Conservation (phyloP, 2,888 invertebrate species). For the Synergus laeviventris region DNA sequence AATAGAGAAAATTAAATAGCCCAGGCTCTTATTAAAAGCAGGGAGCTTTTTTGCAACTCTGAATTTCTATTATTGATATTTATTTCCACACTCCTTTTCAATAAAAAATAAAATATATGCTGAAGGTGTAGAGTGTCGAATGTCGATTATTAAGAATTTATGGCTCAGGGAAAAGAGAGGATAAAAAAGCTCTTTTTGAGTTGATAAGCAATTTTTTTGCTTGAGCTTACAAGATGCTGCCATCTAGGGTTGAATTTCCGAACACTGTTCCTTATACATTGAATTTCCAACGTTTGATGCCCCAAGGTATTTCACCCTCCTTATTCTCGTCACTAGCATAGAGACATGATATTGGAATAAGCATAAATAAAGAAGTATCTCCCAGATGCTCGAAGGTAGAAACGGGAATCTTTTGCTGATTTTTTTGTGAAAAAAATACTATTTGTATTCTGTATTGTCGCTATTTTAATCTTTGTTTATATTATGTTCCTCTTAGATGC, state of each 20-base stretch:
- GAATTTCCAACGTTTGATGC: slow-evolving; percentile 24
- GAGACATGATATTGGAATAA: background rate
- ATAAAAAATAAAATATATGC: background rate
- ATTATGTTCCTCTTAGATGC: background rate
- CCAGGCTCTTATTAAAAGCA: too few relatives aligned
- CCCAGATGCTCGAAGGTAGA: background rate
- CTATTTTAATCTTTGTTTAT: background rate
- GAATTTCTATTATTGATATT: too few relatives aligned
- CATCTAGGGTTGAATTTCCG: slow-evolving; percentile 57
- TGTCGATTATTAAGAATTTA: background rate
- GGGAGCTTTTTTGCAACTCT: too few relatives aligned
- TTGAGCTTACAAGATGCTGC: slow-evolving; percentile 57
- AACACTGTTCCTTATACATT: slow-evolving; percentile 54
- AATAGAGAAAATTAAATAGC: too few relatives aligned
- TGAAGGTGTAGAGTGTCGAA: background rate
- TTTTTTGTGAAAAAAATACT: background rate
- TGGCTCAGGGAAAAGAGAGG: background rate
- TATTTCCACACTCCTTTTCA: too few relatives aligned
- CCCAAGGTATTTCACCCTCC: slow-evolving; percentile 1
- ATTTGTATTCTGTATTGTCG: background rate
- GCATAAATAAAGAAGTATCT: background rate
- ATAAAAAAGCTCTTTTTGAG: background rate
- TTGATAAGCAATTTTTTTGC: background rate
- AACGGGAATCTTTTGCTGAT: background rate
- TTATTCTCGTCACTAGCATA: slow-evolving; percentile 11